Percentiles rank a stretch among this genome's conserved stretches.
Evolutionary conservation across 2,797 vertebrate species (phyloP).

Genomic region (Tinamus major): DNA sequence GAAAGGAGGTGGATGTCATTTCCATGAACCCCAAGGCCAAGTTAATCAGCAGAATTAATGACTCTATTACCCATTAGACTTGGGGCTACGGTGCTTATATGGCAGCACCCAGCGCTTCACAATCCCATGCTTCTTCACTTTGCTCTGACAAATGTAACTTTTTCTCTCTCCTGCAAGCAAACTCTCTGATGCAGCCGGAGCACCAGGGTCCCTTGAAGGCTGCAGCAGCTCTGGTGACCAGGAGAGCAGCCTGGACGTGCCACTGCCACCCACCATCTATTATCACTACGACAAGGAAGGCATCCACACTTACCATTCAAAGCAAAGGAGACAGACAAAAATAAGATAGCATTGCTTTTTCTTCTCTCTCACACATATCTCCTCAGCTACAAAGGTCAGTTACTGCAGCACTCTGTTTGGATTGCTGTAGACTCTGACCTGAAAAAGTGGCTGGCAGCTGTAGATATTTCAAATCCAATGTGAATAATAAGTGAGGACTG

Average conservation of each 20-base stretch:
- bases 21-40: conserved; percentile 97
- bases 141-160: conserved; percentile 70
- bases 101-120: conserved; percentile 74
- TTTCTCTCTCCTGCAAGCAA: conserved; percentile 31
- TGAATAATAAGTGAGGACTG: background rate
- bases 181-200: background rate
- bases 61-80: conserved; percentile 94
- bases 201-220: background rate
- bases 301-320: background rate
- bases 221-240: background rate
- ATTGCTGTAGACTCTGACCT: background rate
- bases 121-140: conserved; percentile 40
- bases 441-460: background rate
- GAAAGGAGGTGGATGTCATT: conserved; percentile 88
- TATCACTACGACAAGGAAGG: background rate
- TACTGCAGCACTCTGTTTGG: rapidly evolving
- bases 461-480: background rate
- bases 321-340: background rate
- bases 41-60: conserved; percentile 99
- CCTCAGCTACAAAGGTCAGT: rapidly evolving
- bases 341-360: background rate
- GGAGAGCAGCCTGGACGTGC: background rate
- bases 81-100: conserved; percentile 81
- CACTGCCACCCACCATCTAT: rapidly evolving
- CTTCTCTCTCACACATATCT: background rate